Percentiles rank a stretch among this genome's conserved stretches.
These are phyloP conservation scores for Sebastes iracundus DNA, from an alignment of 2,797 vertebrate species.

Conservation along the genomic window DNA sequence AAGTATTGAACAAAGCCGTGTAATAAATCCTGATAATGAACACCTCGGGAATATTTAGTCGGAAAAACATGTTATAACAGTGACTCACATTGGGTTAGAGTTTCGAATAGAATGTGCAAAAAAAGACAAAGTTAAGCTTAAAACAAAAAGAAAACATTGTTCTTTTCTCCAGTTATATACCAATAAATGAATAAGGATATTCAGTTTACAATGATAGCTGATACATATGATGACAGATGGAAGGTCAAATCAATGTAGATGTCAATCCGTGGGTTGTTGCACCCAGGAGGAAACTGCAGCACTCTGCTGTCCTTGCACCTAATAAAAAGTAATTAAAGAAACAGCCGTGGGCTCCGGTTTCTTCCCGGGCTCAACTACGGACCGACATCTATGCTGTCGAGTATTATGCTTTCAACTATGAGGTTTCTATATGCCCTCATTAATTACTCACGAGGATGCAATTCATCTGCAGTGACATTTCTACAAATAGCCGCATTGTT, in stretches of 20 bases:
- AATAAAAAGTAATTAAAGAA: slow-evolving; percentile 27
- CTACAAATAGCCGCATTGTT: not conserved
- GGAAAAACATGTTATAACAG: not conserved
- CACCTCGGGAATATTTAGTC: not conserved
- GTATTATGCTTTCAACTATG: slow-evolving; percentile 1
- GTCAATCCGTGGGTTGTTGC: not conserved
- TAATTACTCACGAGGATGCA: not conserved
- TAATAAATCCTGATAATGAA: not conserved
- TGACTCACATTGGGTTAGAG: not conserved
- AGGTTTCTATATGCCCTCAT: not conserved
- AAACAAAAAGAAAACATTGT: not conserved
- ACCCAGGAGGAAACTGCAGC: not conserved
- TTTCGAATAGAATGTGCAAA: not conserved
- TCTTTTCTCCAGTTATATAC: not conserved
- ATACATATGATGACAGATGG: not conserved
- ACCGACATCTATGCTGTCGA: not conserved
- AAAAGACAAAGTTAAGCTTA: not conserved
- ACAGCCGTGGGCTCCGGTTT: not conserved
- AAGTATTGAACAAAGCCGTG: too few relatives aligned
- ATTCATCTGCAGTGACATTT: not conserved
- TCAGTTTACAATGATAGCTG: not conserved
- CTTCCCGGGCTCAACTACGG: not conserved
- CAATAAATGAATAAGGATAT: not conserved
- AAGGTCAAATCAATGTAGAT: not conserved
- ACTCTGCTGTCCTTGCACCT: slow-evolving; percentile 1